These are phyloP conservation scores for Lucilia sericata DNA, from an alignment of 1,140 invertebrate genomes.

Conservation along the genomic window DNA sequence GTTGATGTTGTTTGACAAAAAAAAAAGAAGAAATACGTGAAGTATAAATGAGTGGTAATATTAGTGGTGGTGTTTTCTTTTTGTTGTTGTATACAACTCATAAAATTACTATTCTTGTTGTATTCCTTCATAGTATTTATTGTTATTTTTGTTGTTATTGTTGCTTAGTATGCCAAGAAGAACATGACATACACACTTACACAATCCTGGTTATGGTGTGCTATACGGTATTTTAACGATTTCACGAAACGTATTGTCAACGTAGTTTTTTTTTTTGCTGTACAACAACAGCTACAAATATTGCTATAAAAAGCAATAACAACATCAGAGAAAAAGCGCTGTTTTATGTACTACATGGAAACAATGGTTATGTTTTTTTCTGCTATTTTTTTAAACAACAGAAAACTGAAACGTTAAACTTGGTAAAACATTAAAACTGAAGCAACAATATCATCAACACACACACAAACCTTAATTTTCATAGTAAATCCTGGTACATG, in stretches of 20 bases:
- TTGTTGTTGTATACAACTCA: not conserved
- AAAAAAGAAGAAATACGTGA: not conserved
- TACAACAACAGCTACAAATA: not conserved
- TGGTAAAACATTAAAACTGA: not conserved
- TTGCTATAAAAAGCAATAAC: not conserved
- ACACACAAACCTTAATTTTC: not conserved
- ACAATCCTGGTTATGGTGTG: slow-evolving; percentile 26
- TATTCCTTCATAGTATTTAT: not conserved
- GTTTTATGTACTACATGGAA: not conserved
- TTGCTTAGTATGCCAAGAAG: slow-evolving; percentile 22
- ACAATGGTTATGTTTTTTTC: not conserved
- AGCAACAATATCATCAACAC: not conserved
- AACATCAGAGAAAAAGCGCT: not conserved
- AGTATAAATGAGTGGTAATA: not conserved
- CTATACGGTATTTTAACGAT: slow-evolving; percentile 31
- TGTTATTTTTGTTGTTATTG: not conserved
- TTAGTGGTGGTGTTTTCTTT: not conserved
- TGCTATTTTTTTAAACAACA: not conserved
- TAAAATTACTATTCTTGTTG: not conserved
- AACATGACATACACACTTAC: not conserved
- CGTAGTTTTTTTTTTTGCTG: slow-evolving; percentile 18
- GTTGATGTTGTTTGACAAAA: not conserved
- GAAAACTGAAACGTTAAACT: not conserved
- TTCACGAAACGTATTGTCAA: slow-evolving; percentile 39
- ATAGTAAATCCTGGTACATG: not conserved